Conservation (phyloP, 2,888 invertebrate genomes). For the Meteorus colon region DNA sequence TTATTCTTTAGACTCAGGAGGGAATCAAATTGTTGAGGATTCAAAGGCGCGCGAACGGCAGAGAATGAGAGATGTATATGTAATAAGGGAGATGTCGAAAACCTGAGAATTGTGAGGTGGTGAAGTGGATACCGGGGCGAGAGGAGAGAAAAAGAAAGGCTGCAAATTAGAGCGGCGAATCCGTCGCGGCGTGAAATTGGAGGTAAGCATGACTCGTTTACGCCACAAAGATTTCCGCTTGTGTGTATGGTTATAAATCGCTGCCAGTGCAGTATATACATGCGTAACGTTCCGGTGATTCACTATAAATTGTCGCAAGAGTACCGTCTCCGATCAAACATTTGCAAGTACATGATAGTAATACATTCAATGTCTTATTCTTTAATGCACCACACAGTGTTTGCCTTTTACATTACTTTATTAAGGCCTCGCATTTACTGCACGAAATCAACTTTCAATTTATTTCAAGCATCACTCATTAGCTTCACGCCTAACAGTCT, state of each 20-base stretch:
- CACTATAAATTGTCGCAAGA: conserved; percentile 11
- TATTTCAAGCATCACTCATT: conserved; percentile 19
- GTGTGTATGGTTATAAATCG: conserved; percentile 30
- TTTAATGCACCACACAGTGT: not conserved
- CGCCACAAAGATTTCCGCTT: conserved; percentile 38
- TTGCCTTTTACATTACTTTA: conserved; percentile 36
- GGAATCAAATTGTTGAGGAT: conserved; percentile 1
- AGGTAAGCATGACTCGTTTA: conserved; percentile 45
- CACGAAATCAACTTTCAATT: conserved; percentile 34
- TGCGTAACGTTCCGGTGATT: conserved; percentile 27
- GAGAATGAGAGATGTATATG: not conserved
- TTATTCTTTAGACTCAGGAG: not conserved
- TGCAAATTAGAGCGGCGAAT: conserved; percentile 56
- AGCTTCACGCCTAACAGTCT: conserved; percentile 13
- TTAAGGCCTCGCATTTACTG: conserved; percentile 49
- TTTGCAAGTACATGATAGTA: not conserved
- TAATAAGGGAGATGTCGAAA: conserved; percentile 3
- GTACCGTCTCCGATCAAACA: conserved; percentile 12
- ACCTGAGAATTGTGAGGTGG: conserved; percentile 15
- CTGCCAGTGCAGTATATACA: not conserved
- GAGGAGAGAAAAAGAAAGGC: conserved; percentile 40
- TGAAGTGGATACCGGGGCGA: not conserved
- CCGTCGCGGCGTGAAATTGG: conserved; percentile 58
- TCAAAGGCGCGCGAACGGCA: not conserved
- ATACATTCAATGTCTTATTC: not conserved